phyloP scores from a whole-genome alignment of 1,140 invertebrate genomes.

The Neodiprion lecontei region DNA sequence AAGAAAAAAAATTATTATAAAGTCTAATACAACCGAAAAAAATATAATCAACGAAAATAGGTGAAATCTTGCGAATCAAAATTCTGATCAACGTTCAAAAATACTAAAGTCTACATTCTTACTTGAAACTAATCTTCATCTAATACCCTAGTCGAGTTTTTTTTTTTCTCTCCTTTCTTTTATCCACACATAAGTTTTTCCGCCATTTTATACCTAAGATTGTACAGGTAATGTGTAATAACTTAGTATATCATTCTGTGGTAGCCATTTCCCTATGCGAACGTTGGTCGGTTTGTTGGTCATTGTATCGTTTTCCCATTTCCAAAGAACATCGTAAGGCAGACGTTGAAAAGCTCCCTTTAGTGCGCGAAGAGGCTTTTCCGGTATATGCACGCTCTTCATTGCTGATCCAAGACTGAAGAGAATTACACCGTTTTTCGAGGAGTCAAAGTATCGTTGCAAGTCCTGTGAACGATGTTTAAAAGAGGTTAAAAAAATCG shows the following conservation, averaged over 20 bases:
- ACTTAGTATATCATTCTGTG: slow-evolving; percentile 67
- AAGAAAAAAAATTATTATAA: too few species aligned
- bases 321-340: slow-evolving; percentile 50
- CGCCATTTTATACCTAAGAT: too few species aligned
- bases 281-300: slow-evolving; percentile 56
- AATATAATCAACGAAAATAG: too few species aligned
- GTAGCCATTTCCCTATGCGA: slow-evolving; percentile 60
- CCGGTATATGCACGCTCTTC: slow-evolving; percentile 26
- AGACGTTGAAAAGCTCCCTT: slow-evolving; percentile 41
- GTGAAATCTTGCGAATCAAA: too few species aligned
- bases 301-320: slow-evolving; percentile 55
- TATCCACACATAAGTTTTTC: too few species aligned
- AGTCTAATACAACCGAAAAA: too few species aligned
- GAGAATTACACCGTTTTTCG: slow-evolving; percentile 37
- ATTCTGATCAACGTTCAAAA: too few species aligned
- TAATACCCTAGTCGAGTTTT: too few species aligned
- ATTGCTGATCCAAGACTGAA: slow-evolving; percentile 39
- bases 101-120: too few species aligned
- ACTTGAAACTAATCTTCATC: too few species aligned
- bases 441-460: slow-evolving; percentile 33
- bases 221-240: background rate
- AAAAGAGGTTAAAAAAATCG: too few species aligned
- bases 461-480: slow-evolving; percentile 26
- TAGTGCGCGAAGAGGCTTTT: slow-evolving; percentile 26
- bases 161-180: too few species aligned